Evolutionary conservation across 2,888 invertebrate species (phyloP).

Genomic region (Odontocerum albicorne): DNA sequence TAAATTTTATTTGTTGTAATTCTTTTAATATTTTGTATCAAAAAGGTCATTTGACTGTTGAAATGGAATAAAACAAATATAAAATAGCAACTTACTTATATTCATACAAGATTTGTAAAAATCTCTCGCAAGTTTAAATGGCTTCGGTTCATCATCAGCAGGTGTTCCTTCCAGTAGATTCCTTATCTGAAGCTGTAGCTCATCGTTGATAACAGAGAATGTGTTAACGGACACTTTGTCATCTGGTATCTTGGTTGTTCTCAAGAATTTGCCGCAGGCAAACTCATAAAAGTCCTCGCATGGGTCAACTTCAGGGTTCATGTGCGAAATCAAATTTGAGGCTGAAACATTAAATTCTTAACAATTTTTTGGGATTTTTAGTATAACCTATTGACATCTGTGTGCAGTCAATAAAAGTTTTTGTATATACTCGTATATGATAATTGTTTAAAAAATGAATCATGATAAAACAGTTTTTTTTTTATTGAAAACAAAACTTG

Average conservation of each 20-base stretch:
- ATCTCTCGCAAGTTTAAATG: slow-evolving; percentile 48
- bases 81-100: slow-evolving; percentile 42
- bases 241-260: slow-evolving; percentile 69
- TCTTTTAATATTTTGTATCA: too few relatives aligned
- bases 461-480: too few relatives aligned
- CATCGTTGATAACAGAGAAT: slow-evolving; percentile 49
- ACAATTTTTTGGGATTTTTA: too few relatives aligned
- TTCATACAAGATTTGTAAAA: slow-evolving; percentile 52
- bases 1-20: too few relatives aligned
- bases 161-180: slow-evolving; percentile 46
- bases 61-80: too few relatives aligned
- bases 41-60: too few relatives aligned
- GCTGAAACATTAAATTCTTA: too few relatives aligned
- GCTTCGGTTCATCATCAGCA: slow-evolving; percentile 43
- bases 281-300: slow-evolving; percentile 80
- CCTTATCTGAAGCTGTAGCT: slow-evolving; percentile 48
- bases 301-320: slow-evolving; percentile 68
- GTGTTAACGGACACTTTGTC: slow-evolving; percentile 55
- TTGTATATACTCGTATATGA: too few relatives aligned
- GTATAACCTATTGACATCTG: too few relatives aligned
- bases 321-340: slow-evolving; percentile 64
- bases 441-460: too few relatives aligned
- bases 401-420: too few relatives aligned
- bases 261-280: slow-evolving; percentile 72
- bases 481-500: too few relatives aligned